Base-by-base conservation (phyloP, 2,113 vertebrate genomes). In the Beaufortia kweichowensis region DNA sequence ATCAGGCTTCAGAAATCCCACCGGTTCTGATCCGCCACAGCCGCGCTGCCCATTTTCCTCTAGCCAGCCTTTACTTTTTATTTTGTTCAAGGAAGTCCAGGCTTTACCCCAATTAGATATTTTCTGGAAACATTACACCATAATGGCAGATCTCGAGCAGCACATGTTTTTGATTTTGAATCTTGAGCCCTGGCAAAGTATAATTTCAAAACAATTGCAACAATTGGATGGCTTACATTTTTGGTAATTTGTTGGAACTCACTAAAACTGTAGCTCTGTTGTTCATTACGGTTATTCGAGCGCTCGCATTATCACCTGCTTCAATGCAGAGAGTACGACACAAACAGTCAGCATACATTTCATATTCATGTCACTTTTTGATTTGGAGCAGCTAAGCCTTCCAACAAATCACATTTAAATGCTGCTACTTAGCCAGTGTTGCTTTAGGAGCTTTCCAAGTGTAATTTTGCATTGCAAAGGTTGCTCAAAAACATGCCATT, bases 1-100 rank as follows among this genome's bases (percentile, higher is more conserved):
- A 17, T 4, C 68, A 68, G 62, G 83, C 76, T 68, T 75, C 80
- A 76, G 62, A 81, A 83, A 75, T 80, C 63, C 67, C 65, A 14
- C 43, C 31, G 43, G 76, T 76, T 28, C 23, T 41, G 66, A 41
- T 24, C 33, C 4, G 46, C 24, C 12, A 64, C 63, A 83, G 31
- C 39, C 65, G 28, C 46, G 35, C 5, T 61, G 17, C 31, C 68
- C n/a, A 26, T 24, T 26, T 33, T 61, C 35, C 48, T n/a, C n/a
- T 17, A 75, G 64, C 28, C 15, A 10, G 6, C 26, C 53, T 57
- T 39, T 62, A 74, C 10, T 23, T 67, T 62, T 77, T 53, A 64
- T 43, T 7, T 80, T 46, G 57, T 4, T 71, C 50, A 29, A 35
- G 33, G 48, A 81, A 63, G 61, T 62, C n/a, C 53, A 63, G 26